phyloP scores from a whole-genome alignment of 2,113 vertebrate species.

The Scolopax mira region DNA sequence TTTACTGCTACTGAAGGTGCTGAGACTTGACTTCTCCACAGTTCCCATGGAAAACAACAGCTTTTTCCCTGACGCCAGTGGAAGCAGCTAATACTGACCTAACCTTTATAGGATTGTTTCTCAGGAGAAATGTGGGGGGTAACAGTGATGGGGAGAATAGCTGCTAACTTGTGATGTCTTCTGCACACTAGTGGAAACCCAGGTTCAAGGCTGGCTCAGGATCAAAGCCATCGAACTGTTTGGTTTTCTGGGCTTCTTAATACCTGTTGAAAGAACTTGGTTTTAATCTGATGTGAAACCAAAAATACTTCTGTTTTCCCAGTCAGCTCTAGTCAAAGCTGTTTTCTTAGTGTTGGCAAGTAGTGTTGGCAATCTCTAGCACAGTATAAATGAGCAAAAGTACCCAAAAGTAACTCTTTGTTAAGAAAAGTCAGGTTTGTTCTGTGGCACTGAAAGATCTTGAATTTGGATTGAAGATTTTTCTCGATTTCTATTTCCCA shows the following conservation, averaged over 20 bases:
- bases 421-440: neutral
- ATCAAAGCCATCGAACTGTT: neutral
- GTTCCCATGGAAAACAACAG: neutral
- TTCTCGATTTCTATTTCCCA: neutral
- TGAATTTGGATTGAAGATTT: neutral
- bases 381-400: neutral
- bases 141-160: neutral
- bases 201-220: neutral
- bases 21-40: neutral
- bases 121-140: neutral
- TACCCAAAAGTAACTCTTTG: neutral
- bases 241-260: neutral
- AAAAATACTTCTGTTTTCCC: neutral
- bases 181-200: accelerated
- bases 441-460: neutral
- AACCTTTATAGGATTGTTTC: neutral
- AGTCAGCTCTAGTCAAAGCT: neutral
- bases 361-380: neutral
- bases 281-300: neutral
- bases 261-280: neutral
- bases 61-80: neutral
- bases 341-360: neutral
- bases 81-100: neutral
- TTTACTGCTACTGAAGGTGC: neutral
- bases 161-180: neutral